phyloP scores from a whole-genome alignment of 2,888 invertebrate species.

The Deroplatys truncata region DNA sequence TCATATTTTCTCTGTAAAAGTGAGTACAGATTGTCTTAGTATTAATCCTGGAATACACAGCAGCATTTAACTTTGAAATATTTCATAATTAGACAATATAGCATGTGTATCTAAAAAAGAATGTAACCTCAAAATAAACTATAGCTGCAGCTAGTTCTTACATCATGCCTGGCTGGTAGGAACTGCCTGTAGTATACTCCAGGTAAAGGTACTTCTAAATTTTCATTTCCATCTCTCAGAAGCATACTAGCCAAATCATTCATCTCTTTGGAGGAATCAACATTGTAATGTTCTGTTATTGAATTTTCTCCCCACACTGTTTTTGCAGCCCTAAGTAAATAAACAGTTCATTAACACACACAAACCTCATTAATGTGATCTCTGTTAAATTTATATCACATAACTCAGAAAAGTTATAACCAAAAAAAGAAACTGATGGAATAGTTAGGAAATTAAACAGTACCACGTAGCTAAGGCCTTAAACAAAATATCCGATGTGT shows the following conservation, averaged over 20 bases:
- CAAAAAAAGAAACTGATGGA: background rate
- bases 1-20: slow-evolving; percentile 62
- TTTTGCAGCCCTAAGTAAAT: slow-evolving; percentile 61
- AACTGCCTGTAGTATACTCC: slow-evolving; percentile 75
- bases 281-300: slow-evolving; percentile 78
- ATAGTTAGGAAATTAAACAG: slow-evolving; percentile 19
- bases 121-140: too few relatives aligned
- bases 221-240: slow-evolving; percentile 61
- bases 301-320: slow-evolving; percentile 61
- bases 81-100: background rate
- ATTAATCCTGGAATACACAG: slow-evolving; percentile 22
- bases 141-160: slow-evolving; percentile 35
- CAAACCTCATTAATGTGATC: too few relatives aligned
- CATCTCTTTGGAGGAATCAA: slow-evolving; percentile 79
- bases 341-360: slow-evolving; percentile 14
- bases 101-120: background rate
- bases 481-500: too few relatives aligned
- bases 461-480: too few relatives aligned
- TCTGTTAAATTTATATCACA: background rate
- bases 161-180: slow-evolving; percentile 60
- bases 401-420: background rate
- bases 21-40: background rate
- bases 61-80: background rate
- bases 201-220: slow-evolving; percentile 54
- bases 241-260: slow-evolving; percentile 73